These are phyloP conservation scores for Tetramorium alpestre DNA, from an alignment of 1,140 invertebrate genomes.

Conservation along the genomic window DNA sequence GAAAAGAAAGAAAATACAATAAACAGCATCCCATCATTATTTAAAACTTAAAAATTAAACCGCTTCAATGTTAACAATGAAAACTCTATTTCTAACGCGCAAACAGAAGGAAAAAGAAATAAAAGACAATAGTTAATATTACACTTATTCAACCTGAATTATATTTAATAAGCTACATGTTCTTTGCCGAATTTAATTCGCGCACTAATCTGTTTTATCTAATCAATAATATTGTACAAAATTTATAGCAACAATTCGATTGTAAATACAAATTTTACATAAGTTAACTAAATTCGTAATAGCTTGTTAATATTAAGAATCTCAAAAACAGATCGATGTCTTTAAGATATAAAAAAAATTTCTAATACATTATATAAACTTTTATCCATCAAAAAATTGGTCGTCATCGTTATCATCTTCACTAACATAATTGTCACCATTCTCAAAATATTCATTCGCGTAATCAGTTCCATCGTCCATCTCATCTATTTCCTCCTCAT, in stretches of 20 bases:
- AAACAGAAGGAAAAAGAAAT: neutral
- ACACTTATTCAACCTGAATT: neutral
- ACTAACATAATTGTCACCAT: slow-evolving; percentile 94
- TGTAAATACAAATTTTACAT: neutral
- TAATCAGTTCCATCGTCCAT: slow-evolving; percentile 93
- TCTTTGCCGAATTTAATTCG: neutral
- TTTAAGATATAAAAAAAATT: neutral
- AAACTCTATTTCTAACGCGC: neutral
- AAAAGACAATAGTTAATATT: neutral
- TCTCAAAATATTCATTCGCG: slow-evolving; percentile 94
- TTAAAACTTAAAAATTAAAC: neutral
- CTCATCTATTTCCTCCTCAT: slow-evolving; percentile 87
- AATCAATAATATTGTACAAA: neutral
- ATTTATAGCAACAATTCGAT: neutral
- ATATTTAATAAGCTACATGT: neutral
- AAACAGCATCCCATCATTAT: neutral
- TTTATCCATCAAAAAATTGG: slow-evolving; percentile 86
- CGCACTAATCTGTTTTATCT: neutral
- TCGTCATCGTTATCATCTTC: slow-evolving; percentile 95
- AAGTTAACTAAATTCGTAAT: too few species aligned
- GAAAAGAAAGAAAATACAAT: neutral
- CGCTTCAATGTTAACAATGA: neutral
- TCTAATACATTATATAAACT: neutral
- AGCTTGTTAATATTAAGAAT: slow-evolving; percentile 16
- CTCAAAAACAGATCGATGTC: neutral